Evolutionary conservation across 1,140 invertebrate genomes (phyloP), one percentile per base, ranked within the genome.

Genomic region (Drosophila kikkawai): DNA sequence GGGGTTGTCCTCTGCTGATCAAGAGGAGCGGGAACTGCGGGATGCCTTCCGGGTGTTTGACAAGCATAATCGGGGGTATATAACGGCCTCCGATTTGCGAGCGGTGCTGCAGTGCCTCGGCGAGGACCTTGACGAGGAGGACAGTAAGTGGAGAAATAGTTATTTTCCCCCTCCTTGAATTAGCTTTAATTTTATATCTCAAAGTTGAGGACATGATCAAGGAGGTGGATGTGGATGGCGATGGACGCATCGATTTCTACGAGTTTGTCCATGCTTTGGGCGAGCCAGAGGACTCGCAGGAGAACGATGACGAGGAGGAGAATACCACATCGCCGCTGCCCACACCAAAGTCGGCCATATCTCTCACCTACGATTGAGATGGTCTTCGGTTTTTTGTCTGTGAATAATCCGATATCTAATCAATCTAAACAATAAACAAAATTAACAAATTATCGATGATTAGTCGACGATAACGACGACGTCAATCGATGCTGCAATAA

Each of bases 201-300:
- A n/a, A 34, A 97, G 97, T 98, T 92, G 97, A 98, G 93, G 97
- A 97, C 86, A 98, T 98, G 97, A 98, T 98, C 82, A 97, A 97
- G 92, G 97, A 98, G 94, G 97, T 98, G 7, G 97, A 98, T 92
- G 96, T 97, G 13, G 97, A 98, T 91, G 97, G 97, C 6, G 97
- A 98, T 91, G 97, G 97, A 8, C 94, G 97, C 77, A 98, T 98
- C 76, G 97, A 98, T 93, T 98, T 98, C 93, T 96, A 97, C 81
- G 97, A 97, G 94, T 98, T 97, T 93, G 97, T 96, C 1, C 95
- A 96, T 83, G 97, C 96, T 5, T 93, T 98, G 15, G 96, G 96
- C 0, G 96, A 97, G 91, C 96, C 97, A 17, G 96, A 96, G 74
- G 96, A 97, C 73, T 96, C 96, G 53, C 96, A 96, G 71, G 96